Evolutionary conservation across 2,797 vertebrate genomes (phyloP).

Genomic region (Vipera ursinii): DNA sequence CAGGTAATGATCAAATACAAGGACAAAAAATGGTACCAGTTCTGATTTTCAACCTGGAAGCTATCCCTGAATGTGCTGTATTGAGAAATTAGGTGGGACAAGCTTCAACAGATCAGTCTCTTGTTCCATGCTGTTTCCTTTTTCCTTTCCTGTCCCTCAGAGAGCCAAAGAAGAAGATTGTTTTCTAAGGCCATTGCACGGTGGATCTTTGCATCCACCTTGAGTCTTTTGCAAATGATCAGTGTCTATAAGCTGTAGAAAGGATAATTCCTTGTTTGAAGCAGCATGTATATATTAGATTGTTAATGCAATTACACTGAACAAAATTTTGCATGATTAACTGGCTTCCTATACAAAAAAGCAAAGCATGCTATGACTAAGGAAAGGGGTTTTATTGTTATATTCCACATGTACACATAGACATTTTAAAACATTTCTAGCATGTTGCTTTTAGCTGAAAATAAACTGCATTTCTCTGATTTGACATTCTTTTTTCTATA

Average conservation of each 20-base stretch:
- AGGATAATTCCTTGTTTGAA: slow-evolving; percentile 63
- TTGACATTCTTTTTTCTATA: slow-evolving; percentile 45
- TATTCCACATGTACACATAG: slow-evolving; percentile 76
- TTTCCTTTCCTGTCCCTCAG: slow-evolving; percentile 62
- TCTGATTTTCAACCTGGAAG: slow-evolving; percentile 71
- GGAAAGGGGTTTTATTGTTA: slow-evolving; percentile 78
- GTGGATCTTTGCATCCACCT: slow-evolving; percentile 12
- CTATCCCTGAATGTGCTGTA: slow-evolving; percentile 53
- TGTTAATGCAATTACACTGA: slow-evolving; percentile 74
- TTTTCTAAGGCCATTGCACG: slow-evolving; percentile 18
- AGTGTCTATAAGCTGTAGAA: slow-evolving; percentile 67
- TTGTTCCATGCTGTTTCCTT: slow-evolving; percentile 51
- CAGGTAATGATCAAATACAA: slow-evolving; percentile 98
- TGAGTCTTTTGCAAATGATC: slow-evolving; percentile 53
- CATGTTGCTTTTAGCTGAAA: slow-evolving; percentile 51
- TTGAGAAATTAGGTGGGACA: slow-evolving; percentile 66
- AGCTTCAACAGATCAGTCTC: slow-evolving; percentile 58
- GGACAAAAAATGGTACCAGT: slow-evolving; percentile 99
- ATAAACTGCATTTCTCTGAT: slow-evolving; percentile 53
- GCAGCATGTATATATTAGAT: slow-evolving; percentile 75
- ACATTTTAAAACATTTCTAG: slow-evolving; percentile 81
- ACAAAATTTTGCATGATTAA: slow-evolving; percentile 80
- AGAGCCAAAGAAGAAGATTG: slow-evolving; percentile 45
- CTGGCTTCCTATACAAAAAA: slow-evolving; percentile 81
- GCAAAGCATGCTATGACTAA: slow-evolving; percentile 81